phyloP scores from a whole-genome alignment of 2,888 invertebrate genomes.

The Agrochola litura region DNA sequence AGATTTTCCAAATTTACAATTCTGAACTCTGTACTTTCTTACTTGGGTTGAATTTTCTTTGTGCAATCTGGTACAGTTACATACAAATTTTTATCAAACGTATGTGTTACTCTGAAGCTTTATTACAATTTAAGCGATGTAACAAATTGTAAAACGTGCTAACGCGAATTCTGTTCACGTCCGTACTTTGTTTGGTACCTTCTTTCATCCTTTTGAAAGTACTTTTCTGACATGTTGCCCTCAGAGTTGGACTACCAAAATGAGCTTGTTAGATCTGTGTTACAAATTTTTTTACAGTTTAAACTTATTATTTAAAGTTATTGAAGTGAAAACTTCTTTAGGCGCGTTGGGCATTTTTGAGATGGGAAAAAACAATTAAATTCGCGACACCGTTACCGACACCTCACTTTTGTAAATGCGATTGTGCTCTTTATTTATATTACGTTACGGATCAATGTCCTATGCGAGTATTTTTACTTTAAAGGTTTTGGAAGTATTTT shows the following conservation, averaged over 20 bases:
- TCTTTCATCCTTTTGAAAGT: conserved; percentile 80
- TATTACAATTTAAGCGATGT: conserved; percentile 89
- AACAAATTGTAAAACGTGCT: conserved; percentile 88
- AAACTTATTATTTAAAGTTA: conserved; percentile 28
- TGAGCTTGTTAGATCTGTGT: conserved; percentile 62
- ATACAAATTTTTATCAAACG: conserved; percentile 68
- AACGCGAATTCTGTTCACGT: conserved; percentile 86
- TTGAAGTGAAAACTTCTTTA: too few relatives aligned
- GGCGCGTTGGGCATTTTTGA: too few relatives aligned
- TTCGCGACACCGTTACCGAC: too few relatives aligned
- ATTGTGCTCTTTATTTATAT: too few relatives aligned
- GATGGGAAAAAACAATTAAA: too few relatives aligned
- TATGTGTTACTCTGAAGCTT: conserved; percentile 86
- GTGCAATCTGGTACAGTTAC: conserved; percentile 59
- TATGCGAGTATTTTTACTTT: too few relatives aligned
- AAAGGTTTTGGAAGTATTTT: too few relatives aligned
- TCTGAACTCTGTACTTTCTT: conserved; percentile 33
- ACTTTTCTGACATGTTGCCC: conserved; percentile 78
- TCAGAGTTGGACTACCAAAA: conserved; percentile 66
- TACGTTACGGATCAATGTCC: too few relatives aligned
- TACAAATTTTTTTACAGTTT: conserved; percentile 36
- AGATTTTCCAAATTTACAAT: background rate
- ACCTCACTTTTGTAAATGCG: too few relatives aligned
- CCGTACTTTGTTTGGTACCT: conserved; percentile 83
- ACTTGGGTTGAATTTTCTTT: conserved; percentile 60